Conservation (phyloP, 2,797 vertebrate species). For the Pseudocheirus occidentalis region DNA sequence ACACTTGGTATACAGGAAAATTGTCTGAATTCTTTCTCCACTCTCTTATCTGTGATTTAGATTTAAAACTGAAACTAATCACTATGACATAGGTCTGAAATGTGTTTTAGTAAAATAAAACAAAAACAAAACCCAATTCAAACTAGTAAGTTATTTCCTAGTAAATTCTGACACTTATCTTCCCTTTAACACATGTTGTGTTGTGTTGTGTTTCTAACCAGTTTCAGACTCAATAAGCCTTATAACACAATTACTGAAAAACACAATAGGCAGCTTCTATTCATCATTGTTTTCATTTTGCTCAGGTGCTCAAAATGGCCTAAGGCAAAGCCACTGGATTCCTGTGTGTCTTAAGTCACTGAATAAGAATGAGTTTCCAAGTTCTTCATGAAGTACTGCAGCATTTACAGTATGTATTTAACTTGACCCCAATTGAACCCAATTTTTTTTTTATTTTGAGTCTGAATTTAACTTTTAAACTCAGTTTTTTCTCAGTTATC, state of each 20-base stretch:
- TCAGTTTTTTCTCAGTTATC: not conserved
- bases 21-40: not conserved
- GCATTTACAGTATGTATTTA: not conserved
- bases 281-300: constrained; percentile 59
- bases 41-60: not conserved
- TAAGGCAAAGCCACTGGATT: constrained; percentile 17
- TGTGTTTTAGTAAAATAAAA: not conserved
- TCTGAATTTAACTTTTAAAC: not conserved
- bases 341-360: not conserved
- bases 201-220: not conserved
- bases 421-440: not conserved
- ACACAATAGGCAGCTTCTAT: constrained; percentile 28
- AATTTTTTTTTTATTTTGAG: not conserved
- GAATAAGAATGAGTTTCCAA: not conserved
- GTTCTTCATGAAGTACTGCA: not conserved
- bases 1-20: not conserved
- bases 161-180: not conserved
- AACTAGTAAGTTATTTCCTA: not conserved
- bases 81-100: not conserved
- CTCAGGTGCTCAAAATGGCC: constrained; percentile 22
- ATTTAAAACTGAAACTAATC: not conserved
- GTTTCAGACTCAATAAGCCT: not conserved
- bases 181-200: not conserved
- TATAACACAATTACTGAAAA: not conserved
- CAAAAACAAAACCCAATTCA: not conserved